These are phyloP conservation scores for Nymphalis io DNA, from an alignment of 1,140 invertebrate species.

Conservation along the genomic window DNA sequence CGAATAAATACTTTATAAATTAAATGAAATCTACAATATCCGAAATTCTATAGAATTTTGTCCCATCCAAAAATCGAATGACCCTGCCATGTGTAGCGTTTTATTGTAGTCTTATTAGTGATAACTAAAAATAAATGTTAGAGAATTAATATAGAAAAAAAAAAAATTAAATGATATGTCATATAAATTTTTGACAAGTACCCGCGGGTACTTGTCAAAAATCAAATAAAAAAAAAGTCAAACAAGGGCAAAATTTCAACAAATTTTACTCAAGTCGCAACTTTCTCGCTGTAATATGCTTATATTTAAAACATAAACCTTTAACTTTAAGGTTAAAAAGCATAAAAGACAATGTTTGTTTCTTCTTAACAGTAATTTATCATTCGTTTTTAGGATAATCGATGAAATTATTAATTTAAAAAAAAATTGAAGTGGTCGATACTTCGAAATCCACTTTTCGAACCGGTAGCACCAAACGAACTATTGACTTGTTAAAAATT, in stretches of 20 bases:
- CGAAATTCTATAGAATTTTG: too few species aligned
- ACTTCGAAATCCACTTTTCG: neutral
- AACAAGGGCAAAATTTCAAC: conserved; percentile 16
- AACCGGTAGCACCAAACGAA: neutral
- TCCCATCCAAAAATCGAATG: too few species aligned
- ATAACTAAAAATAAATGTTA: too few species aligned
- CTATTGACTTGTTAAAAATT: conserved; percentile 3
- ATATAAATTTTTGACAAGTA: neutral
- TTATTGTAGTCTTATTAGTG: too few species aligned
- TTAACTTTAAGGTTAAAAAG: neutral
- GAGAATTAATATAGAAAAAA: too few species aligned
- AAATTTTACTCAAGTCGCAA: conserved; percentile 16
- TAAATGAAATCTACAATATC: too few species aligned
- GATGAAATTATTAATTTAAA: neutral
- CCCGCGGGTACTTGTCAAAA: neutral
- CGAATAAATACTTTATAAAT: too few species aligned
- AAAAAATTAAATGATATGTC: too few species aligned
- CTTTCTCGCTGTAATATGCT: too few species aligned
- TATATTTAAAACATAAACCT: neutral
- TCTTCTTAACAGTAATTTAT: neutral
- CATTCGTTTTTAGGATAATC: neutral
- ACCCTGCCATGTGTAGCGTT: too few species aligned
- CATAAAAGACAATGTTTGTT: conserved; percentile 12
- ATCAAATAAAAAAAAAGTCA: neutral
- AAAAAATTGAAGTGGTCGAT: neutral